These are phyloP conservation scores for Pachymerium ferrugineum DNA, from an alignment of 2,888 invertebrate genomes.

Conservation along the genomic window DNA sequence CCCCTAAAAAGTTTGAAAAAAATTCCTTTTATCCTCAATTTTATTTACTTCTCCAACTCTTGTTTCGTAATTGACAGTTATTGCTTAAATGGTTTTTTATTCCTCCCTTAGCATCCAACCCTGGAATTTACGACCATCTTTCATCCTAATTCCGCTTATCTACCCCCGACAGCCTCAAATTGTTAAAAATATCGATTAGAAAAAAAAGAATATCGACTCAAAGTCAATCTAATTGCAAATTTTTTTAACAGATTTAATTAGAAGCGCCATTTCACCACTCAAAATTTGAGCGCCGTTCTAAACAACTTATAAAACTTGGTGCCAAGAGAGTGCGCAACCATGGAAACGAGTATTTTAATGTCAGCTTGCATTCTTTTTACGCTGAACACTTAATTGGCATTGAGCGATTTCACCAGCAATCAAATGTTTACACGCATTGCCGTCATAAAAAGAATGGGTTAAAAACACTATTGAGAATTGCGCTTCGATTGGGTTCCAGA, in stretches of 20 bases:
- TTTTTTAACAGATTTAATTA: slow-evolving; percentile 1
- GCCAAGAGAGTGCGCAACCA: not conserved
- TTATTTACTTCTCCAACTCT: not conserved
- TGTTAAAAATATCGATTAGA: not conserved
- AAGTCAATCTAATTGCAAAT: slow-evolving; percentile 25
- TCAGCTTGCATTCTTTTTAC: not conserved
- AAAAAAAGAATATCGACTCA: too few relatives aligned
- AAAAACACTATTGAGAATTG: too few relatives aligned
- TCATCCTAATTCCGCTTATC: slow-evolving; percentile 9
- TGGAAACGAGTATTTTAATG: slow-evolving; percentile 6
- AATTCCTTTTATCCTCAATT: not conserved
- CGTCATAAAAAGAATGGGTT: not conserved
- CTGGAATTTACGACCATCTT: slow-evolving; percentile 4
- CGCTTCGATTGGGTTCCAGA: not conserved
- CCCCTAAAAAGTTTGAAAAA: too few relatives aligned
- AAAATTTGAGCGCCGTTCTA: not conserved
- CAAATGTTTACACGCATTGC: not conserved
- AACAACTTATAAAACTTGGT: not conserved
- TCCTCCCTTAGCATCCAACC: not conserved
- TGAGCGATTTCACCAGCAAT: slow-evolving; percentile 17
- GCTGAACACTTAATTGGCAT: not conserved
- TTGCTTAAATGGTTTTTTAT: slow-evolving; percentile 10
- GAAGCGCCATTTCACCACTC: not conserved
- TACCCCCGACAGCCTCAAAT: not conserved
- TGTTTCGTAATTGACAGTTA: slow-evolving; percentile 24